Base-by-base conservation (phyloP, 2,113 vertebrate genomes). In the Perccottus glenii region DNA sequence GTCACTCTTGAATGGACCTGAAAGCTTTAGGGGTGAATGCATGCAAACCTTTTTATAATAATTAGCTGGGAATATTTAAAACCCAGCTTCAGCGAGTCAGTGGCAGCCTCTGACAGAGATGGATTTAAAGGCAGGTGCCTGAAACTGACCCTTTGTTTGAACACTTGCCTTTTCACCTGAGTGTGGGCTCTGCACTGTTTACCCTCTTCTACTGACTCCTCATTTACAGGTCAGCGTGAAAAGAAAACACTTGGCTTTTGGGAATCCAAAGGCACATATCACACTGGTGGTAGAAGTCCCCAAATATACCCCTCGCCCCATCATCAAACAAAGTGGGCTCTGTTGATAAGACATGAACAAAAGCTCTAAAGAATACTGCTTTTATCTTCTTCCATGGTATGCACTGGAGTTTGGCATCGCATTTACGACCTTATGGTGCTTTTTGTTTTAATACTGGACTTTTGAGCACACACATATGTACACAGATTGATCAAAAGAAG, bases 161-260 rank as follows among this genome's bases (percentile, higher is more conserved):
- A 65, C 1, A 8, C 50, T 38, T 12, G 68, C 45, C 57, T 82
- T 88, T 79, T 75, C 80, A 85, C 81, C 77, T 74, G 35, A 40
- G 64, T 77, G 85, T 73, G 56, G 69, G 53, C 70, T 40, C 3
- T 2, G 9, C 56, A 33, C 32, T 55, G 46, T 81, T 84, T 85
- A 75, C 64, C 35, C 33, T n/a, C 10, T 55, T 67, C 11, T 83
- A 42, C 90, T 88, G 85, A 52, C 67, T 68, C 81, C 89, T 78
- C 80, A 91, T 91, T 91, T 73, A 74, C 81, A 66, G 64, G 77
- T 60, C 65, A 70, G 53, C 70, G 88, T 70, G 74, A 88, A 90
- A 88, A 74, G 63, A 85, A 85, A 85, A 82, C 72, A 78, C 75
- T 60, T 64, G 49, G 60, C 58, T 67, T 80, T 27, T 66, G 6